Conservation (phyloP, 2,888 invertebrate species). For the Acanthosoma haemorrhoidale region DNA sequence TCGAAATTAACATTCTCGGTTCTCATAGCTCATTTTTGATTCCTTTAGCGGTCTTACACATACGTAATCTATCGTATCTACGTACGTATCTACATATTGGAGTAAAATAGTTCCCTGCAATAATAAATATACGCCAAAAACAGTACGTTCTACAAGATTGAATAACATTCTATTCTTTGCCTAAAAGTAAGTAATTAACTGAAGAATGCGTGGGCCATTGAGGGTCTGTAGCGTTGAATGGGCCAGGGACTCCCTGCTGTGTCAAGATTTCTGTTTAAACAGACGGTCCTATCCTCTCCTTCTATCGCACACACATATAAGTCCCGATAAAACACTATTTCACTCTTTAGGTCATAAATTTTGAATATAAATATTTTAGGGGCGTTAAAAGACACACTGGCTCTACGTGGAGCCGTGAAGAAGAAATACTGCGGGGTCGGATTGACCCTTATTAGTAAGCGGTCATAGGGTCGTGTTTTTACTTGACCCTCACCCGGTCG, state of each 20-base stretch:
- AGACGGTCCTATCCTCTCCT: neutral
- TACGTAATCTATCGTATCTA: too few relatives aligned
- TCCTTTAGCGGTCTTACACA: too few relatives aligned
- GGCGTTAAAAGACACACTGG: slow-evolving; percentile 18
- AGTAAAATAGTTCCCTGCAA: too few relatives aligned
- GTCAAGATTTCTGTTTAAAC: neutral
- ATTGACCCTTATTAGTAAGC: neutral
- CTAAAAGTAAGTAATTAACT: neutral
- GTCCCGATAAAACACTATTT: slow-evolving; percentile 17
- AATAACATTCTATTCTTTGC: too few relatives aligned
- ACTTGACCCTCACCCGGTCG: neutral
- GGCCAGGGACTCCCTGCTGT: neutral
- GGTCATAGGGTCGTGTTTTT: neutral
- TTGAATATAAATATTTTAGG: slow-evolving; percentile 16
- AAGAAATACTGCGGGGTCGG: neutral
- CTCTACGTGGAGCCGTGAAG: neutral
- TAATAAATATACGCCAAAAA: too few relatives aligned
- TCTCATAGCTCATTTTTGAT: too few relatives aligned
- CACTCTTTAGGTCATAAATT: slow-evolving; percentile 8
- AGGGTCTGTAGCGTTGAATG: neutral
- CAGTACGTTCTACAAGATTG: too few relatives aligned
- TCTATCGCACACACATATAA: slow-evolving; percentile 12
- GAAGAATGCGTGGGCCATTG: slow-evolving; percentile 7
- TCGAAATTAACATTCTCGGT: too few relatives aligned
- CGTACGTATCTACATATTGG: too few relatives aligned